These are phyloP conservation scores for Platynereis dumerilii DNA, from an alignment of 2,888 invertebrate genomes.

Conservation along the genomic window DNA sequence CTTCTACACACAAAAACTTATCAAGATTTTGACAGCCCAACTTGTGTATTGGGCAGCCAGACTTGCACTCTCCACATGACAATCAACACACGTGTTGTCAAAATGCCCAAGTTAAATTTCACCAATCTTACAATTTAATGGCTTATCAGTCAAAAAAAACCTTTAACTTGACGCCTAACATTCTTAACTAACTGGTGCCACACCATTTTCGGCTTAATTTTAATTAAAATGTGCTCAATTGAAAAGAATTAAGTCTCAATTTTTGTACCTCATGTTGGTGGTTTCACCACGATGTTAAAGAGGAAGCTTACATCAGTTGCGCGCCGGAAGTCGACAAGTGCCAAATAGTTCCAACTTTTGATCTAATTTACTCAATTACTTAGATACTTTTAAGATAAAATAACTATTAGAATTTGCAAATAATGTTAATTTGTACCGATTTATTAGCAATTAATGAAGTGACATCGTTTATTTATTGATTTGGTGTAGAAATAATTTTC, in stretches of 20 bases:
- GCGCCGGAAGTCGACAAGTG: conserved; percentile 3
- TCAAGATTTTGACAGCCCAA: not conserved
- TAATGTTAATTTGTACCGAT: no score
- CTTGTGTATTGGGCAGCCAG: no score
- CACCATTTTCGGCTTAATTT: not conserved
- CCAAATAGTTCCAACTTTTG: not conserved
- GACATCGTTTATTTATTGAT: no score
- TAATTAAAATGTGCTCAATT: not conserved
- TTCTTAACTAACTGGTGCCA: not conserved
- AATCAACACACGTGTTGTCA: no score
- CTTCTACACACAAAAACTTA: not conserved
- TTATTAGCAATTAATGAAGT: no score
- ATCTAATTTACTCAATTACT: not conserved
- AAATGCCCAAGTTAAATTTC: not conserved
- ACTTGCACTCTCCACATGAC: no score
- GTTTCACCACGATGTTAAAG: conserved; percentile 26
- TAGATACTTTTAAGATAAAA: not conserved
- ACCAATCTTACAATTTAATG: not conserved
- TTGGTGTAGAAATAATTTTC: no score
- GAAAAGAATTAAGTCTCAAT: not conserved
- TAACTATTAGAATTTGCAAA: no score
- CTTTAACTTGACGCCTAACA: not conserved
- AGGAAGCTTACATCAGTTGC: not conserved
- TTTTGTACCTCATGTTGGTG: conserved; percentile 21
- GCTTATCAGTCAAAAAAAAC: no score